Conservation (phyloP, 2,888 invertebrate genomes). For the Agrypnus murinus region DNA sequence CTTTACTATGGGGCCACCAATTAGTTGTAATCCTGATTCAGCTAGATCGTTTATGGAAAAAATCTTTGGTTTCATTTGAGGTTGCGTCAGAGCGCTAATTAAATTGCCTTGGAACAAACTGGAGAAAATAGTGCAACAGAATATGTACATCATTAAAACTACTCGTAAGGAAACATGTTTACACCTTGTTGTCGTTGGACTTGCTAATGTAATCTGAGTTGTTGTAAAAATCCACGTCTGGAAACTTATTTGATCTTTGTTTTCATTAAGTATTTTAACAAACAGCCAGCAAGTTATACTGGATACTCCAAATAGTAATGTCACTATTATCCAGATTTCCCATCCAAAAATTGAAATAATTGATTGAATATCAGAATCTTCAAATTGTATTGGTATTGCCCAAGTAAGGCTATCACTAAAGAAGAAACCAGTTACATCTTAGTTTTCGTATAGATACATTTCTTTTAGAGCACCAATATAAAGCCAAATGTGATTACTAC, state of each 20-base stretch:
- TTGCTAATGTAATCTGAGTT: not conserved
- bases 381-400: not conserved
- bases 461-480: not conserved
- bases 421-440: not conserved
- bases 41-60: too few relatives aligned
- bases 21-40: too few relatives aligned
- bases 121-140: not conserved
- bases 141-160: not conserved
- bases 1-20: too few relatives aligned
- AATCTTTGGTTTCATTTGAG: not conserved
- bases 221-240: not conserved
- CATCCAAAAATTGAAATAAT: too few relatives aligned
- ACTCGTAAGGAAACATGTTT: not conserved
- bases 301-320: too few relatives aligned
- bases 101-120: not conserved
- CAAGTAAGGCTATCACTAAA: conserved; percentile 10
- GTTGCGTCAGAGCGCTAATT: not conserved
- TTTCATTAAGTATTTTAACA: not conserved
- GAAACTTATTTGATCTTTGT: not conserved
- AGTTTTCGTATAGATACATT: not conserved
- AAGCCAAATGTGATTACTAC: not conserved
- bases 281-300: not conserved
- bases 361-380: not conserved
- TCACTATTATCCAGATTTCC: not conserved
- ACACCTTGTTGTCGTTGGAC: too few relatives aligned